Percentiles rank a stretch among this genome's conserved stretches.
Evolutionary conservation across 2,888 invertebrate genomes (phyloP).

Genomic region (Phengaris arion): DNA sequence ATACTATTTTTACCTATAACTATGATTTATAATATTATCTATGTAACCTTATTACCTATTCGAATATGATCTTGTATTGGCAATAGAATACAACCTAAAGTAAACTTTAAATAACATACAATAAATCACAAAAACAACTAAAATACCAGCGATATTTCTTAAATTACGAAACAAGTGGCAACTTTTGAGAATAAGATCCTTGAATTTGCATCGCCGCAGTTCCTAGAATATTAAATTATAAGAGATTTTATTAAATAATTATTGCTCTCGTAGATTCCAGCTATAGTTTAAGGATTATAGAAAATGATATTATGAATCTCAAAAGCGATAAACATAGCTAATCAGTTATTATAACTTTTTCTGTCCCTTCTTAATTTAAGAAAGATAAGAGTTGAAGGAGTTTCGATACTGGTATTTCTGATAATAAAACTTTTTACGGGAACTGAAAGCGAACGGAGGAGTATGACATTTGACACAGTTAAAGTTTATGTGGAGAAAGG

Average conservation of each 20-base stretch:
- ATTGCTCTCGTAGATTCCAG: slow-evolving; percentile 21
- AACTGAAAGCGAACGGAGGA: too few species aligned
- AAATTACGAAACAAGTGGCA: not conserved
- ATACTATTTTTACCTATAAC: too few species aligned
- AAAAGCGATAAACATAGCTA: not conserved
- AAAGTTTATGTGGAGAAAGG: too few species aligned
- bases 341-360: not conserved
- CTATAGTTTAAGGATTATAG: not conserved
- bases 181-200: slow-evolving; percentile 1
- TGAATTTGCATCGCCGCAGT: slow-evolving; percentile 14
- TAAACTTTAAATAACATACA: not conserved
- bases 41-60: too few species aligned
- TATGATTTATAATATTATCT: too few species aligned
- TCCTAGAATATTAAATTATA: slow-evolving; percentile 20
- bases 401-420: too few species aligned
- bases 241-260: slow-evolving; percentile 21
- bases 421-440: too few species aligned
- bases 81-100: too few species aligned
- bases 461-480: too few species aligned
- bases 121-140: not conserved
- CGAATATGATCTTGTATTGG: too few species aligned
- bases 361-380: too few species aligned
- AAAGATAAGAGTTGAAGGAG: too few species aligned
- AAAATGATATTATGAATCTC: not conserved
- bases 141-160: not conserved